Base-by-base conservation (phyloP, 2,888 invertebrate species). In the Drosophila rubida region DNA sequence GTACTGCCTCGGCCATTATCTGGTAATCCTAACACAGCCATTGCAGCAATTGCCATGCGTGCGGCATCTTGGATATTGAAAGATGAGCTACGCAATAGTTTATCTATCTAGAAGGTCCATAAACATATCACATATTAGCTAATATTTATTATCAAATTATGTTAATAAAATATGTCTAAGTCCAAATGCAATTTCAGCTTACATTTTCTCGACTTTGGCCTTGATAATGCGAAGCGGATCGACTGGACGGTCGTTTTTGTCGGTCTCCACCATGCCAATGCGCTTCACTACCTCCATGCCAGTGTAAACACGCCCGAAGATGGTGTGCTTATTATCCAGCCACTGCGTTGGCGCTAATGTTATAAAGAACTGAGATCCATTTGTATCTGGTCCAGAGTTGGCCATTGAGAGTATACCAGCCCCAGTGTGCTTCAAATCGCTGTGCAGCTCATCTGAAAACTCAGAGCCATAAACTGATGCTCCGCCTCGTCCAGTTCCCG, bases 301-400 rank as follows among this genome's bases (percentile, higher is more conserved):
- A 57, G 94, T 93, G 87, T 95, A 94, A 5, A 99, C 94, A 75
- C 99, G 94, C 79, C 97, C 99, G 93, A 99, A 99, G 90, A 99
- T 98, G 2, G 98, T 94, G 92, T 99, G 99, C 91, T 99, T 99
- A 9, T 97, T 97, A 93, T 99, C 99, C 35, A 99, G 93, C 98
- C 99, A 99, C 87, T 99, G 98, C 0, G 98, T 97, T 1, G 99
- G 98, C 0, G 96, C 98, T 66, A 99, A 92, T 0, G 99, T 98
- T 48, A 99, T 97, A 87, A 99, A 99, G 93, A 99, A 99, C 91
- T 99, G 99, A 27, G 98, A 98, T 2, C 99, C 99, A 92, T 99
- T 99, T 5, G 97, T 96, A 89, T 99, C 95, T 0, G 98, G 98
- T 0, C 99, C 99, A 16, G 98, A 96, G 93, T 99, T 99, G 0